Conservation (phyloP, 2,113 vertebrate genomes). For the Bos indicus region DNA sequence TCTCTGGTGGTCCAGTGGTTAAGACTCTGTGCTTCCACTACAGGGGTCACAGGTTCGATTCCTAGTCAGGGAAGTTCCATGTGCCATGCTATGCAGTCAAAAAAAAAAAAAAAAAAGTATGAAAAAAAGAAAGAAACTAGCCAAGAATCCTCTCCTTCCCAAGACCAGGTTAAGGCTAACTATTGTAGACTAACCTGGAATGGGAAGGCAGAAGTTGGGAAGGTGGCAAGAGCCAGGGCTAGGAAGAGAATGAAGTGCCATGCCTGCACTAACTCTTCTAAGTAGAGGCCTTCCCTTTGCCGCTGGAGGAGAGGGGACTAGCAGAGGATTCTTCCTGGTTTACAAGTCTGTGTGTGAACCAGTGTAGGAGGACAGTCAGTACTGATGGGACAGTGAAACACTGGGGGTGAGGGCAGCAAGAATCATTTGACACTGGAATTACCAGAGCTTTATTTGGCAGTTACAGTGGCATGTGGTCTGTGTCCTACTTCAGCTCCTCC, state of each 20-base stretch:
- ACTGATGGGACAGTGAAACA: fast-evolving
- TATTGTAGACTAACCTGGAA: not conserved
- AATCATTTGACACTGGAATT: not conserved
- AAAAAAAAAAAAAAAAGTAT: not conserved
- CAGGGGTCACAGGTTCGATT: not conserved
- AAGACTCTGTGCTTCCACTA: not conserved
- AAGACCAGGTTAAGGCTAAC: not conserved
- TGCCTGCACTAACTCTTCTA: not conserved
- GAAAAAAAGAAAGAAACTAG: not conserved
- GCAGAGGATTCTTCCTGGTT: not conserved
- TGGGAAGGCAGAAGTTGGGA: not conserved
- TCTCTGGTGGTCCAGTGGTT: not conserved
- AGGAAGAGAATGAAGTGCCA: too few relatives aligned
- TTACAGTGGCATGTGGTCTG: not conserved
- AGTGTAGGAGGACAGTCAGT: not conserved
- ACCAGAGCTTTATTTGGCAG: not conserved
- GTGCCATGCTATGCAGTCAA: not conserved
- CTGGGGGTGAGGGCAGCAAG: not conserved
- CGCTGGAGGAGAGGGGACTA: not conserved
- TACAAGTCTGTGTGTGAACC: not conserved
- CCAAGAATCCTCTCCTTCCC: not conserved
- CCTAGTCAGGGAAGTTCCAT: not conserved
- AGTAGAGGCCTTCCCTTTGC: not conserved
- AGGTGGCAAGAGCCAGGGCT: not conserved
- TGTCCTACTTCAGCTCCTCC: not conserved